Evolutionary conservation across 2,888 invertebrate genomes (phyloP).

Genomic region (Cosmorhoe ocellata): DNA sequence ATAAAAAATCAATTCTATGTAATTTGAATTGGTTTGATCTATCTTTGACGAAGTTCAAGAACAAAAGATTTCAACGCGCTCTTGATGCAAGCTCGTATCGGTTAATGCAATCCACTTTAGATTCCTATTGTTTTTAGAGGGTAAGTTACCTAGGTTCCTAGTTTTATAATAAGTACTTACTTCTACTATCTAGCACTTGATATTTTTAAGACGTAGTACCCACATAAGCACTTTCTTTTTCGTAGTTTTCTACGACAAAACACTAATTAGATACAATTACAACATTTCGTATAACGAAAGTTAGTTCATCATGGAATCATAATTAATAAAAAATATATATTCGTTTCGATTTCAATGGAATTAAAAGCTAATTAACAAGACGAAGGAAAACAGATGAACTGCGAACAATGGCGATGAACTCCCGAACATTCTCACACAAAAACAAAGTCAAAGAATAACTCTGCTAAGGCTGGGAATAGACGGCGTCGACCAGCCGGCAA

Average conservation of each 20-base stretch:
- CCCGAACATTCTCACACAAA: constrained; percentile 26
- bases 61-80: constrained; percentile 58
- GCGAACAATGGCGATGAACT: constrained; percentile 23
- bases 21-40: no score
- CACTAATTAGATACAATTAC: no score
- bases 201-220: no score
- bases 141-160: no score
- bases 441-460: constrained; percentile 10
- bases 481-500: no score
- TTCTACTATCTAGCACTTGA: no score
- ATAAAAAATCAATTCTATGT: no score
- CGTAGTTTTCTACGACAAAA: background rate
- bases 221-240: background rate
- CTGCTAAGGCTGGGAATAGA: constrained; percentile 10
- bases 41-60: no score
- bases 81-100: background rate
- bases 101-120: no score
- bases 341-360: constrained; percentile 24
- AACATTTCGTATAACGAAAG: constrained; percentile 5
- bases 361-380: constrained; percentile 25
- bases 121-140: no score
- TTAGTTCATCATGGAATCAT: constrained; percentile 2
- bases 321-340: constrained; percentile 11
- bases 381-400: constrained; percentile 22
- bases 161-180: no score